A percentile compares a stretch with the other conserved stretches of the same genome.
phyloP scores from a whole-genome alignment of 2,113 vertebrate genomes.

The Brachypteracias leptosomus region DNA sequence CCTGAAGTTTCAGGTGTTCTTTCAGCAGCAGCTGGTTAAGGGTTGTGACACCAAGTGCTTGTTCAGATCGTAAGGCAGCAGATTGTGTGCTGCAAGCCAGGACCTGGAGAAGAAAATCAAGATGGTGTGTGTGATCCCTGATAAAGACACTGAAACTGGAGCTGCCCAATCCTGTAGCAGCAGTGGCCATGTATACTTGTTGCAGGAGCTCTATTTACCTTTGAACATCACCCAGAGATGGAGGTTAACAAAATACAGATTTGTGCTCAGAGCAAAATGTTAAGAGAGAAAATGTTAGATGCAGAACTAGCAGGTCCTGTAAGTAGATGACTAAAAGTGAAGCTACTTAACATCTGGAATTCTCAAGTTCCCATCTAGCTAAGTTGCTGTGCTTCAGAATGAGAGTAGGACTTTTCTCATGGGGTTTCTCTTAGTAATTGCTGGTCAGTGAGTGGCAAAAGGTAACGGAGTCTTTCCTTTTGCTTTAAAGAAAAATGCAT shows the following conservation, averaged over 20 bases:
- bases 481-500: not conserved
- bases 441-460: not conserved
- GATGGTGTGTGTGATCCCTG: not conserved
- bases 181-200: not conserved
- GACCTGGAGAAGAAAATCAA: not conserved
- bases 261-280: not conserved
- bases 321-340: not conserved
- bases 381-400: not conserved
- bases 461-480: not conserved
- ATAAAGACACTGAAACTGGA: constrained; percentile 1
- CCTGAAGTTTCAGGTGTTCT: not conserved
- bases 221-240: not conserved
- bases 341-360: not conserved
- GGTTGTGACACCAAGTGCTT: not conserved
- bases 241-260: not conserved
- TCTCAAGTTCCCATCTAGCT: not conserved
- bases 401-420: not conserved
- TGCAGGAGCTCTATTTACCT: not conserved
- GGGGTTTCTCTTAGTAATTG: not conserved
- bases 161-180: not conserved
- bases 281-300: not conserved
- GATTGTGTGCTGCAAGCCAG: not conserved
- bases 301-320: not conserved
- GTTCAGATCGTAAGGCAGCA: not conserved
- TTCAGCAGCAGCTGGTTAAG: not conserved